A percentile compares a stretch with the other conserved stretches of the same genome.
These are phyloP conservation scores for Sipha maydis DNA, from an alignment of 2,888 invertebrate species.

Conservation along the genomic window DNA sequence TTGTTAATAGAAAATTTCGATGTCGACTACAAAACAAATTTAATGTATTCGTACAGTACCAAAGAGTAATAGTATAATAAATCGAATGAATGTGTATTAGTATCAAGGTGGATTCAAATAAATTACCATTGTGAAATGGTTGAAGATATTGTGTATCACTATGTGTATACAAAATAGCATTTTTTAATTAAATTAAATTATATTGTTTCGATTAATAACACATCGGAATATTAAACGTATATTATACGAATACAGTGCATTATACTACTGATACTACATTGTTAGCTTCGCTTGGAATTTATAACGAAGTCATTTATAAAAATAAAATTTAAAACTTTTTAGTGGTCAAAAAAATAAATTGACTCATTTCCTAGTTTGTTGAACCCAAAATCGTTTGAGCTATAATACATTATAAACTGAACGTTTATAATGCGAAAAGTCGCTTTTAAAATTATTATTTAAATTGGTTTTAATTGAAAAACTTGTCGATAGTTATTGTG, in stretches of 20 bases:
- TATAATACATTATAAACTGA: too few species aligned
- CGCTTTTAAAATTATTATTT: background rate
- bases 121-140: background rate
- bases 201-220: too few species aligned
- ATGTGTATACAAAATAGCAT: background rate
- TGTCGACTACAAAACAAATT: background rate
- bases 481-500: background rate
- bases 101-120: background rate
- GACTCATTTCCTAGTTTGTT: background rate
- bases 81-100: background rate
- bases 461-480: background rate
- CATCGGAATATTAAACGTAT: too few species aligned
- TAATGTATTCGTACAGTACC: background rate
- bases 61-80: background rate
- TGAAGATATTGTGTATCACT: too few species aligned
- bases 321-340: too few species aligned
- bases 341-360: too few species aligned
- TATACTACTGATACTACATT: too few species aligned
- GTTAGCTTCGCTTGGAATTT: too few species aligned
- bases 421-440: background rate
- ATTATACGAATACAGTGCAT: too few species aligned
- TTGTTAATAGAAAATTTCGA: background rate
- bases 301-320: too few species aligned
- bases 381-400: too few species aligned
- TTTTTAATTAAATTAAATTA: background rate